These are phyloP conservation scores for Bhutanitis thaidina DNA, from an alignment of 2,888 invertebrate species.

Conservation along the genomic window DNA sequence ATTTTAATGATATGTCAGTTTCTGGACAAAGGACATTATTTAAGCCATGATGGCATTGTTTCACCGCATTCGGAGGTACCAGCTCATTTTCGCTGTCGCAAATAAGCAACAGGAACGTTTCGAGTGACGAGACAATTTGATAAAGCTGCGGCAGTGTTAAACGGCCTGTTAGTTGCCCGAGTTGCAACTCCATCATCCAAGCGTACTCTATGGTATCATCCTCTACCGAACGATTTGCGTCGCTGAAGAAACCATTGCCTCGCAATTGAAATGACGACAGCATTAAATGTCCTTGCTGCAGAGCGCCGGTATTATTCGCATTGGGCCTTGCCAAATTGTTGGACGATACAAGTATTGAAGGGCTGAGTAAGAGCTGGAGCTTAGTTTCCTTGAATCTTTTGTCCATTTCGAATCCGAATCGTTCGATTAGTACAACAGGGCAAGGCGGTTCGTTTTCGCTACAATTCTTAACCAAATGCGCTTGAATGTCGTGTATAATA, in stretches of 20 bases:
- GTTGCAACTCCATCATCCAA: conserved; percentile 96
- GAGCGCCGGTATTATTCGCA: conserved; percentile 56
- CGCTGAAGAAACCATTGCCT: conserved; percentile 98
- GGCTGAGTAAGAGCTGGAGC: conserved; percentile 93
- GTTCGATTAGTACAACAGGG: conserved; percentile 92
- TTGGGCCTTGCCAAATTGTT: conserved; percentile 86
- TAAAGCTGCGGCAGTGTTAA: conserved; percentile 93
- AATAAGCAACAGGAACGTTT: conserved; percentile 91
- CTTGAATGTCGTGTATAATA: conserved; percentile 97
- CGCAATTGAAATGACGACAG: conserved; percentile 92
- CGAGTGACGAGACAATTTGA: conserved; percentile 91
- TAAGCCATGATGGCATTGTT: conserved; percentile 89
- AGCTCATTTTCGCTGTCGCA: conserved; percentile 94
- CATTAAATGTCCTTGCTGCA: conserved; percentile 92
- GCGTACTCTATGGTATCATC: conserved; percentile 98
- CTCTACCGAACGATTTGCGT: conserved; percentile 91
- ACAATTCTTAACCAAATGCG: conserved; percentile 95
- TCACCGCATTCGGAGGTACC: conserved; percentile 88
- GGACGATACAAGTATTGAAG: conserved; percentile 89
- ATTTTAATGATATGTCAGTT: conserved; percentile 84
- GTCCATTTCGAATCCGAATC: conserved; percentile 98
- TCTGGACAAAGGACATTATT: conserved; percentile 84
- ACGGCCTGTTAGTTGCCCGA: conserved; percentile 96
- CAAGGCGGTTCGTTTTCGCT: conserved; percentile 94
- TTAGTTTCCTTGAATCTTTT: conserved; percentile 95